Evolutionary conservation across 2,113 vertebrate genomes (phyloP).

Genomic region (Mellivora capensis): DNA sequence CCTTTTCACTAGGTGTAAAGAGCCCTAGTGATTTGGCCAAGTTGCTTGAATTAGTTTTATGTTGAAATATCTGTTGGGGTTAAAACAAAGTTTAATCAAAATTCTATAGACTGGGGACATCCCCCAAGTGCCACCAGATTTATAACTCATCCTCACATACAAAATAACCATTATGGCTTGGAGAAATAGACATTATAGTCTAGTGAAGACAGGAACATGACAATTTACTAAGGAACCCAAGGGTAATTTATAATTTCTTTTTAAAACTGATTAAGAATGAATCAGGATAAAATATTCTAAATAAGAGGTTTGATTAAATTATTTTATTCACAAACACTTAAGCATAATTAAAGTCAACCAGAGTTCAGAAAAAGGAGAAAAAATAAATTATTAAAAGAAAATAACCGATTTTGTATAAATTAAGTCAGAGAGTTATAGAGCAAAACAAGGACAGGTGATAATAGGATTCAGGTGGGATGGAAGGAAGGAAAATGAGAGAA

Average conservation of each 20-base stretch:
- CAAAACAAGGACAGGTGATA: not conserved
- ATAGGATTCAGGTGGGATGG: not conserved
- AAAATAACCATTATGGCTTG: not conserved
- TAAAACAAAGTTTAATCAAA: not conserved
- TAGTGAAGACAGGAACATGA: not conserved
- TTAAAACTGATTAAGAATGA: not conserved
- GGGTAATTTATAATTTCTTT: not conserved
- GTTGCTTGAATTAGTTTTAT: not conserved
- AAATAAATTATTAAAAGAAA: not conserved
- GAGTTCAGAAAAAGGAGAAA: not conserved
- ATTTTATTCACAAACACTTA: not conserved
- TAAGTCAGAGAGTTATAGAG: not conserved
- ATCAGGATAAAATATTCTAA: not conserved
- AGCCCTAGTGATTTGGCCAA: not conserved
- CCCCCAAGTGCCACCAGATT: not conserved
- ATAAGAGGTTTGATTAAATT: not conserved
- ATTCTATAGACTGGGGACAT: not conserved
- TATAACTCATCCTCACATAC: not conserved
- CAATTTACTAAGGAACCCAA: not conserved
- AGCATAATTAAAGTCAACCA: not conserved
- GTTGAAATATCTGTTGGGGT: not conserved
- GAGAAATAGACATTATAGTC: not conserved
- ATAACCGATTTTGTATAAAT: not conserved
- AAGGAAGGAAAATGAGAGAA: not conserved
- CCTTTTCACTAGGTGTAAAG: not conserved